Evolutionary conservation across 1,140 invertebrate species (phyloP).

Genomic region (Cylas formicarius): DNA sequence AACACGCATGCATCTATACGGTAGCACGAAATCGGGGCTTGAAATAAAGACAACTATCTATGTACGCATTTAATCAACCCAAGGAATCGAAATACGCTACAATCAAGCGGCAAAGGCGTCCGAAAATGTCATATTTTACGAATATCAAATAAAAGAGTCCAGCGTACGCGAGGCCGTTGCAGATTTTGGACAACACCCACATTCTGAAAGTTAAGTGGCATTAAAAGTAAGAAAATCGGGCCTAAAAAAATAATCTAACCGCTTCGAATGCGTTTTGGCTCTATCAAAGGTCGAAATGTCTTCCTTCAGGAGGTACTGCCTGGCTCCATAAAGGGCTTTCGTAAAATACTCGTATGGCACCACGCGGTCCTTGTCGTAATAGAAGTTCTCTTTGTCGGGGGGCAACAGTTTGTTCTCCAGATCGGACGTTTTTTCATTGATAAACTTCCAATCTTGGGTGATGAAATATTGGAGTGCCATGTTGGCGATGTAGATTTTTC

Average conservation of each 20-base stretch:
- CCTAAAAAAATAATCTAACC: constrained; percentile 5
- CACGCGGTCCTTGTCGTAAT: constrained; percentile 47
- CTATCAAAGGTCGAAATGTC: constrained; percentile 17
- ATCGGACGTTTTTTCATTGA: constrained; percentile 61
- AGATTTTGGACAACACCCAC: background rate
- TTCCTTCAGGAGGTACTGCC: constrained; percentile 32
- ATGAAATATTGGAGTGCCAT: constrained; percentile 71
- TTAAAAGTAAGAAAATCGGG: background rate
- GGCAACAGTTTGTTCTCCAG: constrained; percentile 53
- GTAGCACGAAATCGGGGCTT: background rate
- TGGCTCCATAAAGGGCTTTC: constrained; percentile 33
- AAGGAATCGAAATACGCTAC: background rate
- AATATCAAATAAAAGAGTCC: background rate
- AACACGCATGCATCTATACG: background rate
- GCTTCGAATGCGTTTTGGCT: constrained; percentile 20
- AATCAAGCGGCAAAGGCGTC: background rate
- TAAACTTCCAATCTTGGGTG: constrained; percentile 74
- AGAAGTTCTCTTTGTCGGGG: constrained; percentile 58
- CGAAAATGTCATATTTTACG: background rate
- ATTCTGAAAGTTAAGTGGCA: constrained; percentile 3
- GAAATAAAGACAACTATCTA: background rate
- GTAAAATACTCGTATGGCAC: constrained; percentile 46
- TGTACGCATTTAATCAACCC: background rate
- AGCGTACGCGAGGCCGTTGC: background rate
- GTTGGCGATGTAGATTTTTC: constrained; percentile 70